These are phyloP conservation scores for Cremastinae sp. DNA, from an alignment of 2,888 invertebrate genomes.

Conservation along the genomic window DNA sequence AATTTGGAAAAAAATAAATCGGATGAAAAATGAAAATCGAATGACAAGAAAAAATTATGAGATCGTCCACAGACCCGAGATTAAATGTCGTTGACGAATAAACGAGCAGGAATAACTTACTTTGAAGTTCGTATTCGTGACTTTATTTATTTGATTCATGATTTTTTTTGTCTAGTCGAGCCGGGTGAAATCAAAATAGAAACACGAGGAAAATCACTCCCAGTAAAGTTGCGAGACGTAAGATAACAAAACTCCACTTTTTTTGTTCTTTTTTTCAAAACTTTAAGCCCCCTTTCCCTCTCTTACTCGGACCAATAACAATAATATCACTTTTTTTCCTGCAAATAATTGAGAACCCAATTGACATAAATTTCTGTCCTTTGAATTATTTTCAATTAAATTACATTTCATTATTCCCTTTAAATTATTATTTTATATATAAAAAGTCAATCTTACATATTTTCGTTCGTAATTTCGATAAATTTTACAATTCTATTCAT, in stretches of 20 bases:
- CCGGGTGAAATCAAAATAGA: conserved; percentile 59
- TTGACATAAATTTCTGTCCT: conserved; percentile 11
- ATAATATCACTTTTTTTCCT: conserved; percentile 54
- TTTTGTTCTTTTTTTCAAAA: conserved; percentile 19
- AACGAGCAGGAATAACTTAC: conserved; percentile 61
- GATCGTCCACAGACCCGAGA: conserved; percentile 2
- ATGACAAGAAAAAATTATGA: not conserved
- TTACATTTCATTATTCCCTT: no score
- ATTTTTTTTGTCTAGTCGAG: conserved; percentile 35
- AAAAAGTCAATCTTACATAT: no score
- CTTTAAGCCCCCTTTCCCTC: conserved; percentile 8
- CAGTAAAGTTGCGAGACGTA: conserved; percentile 39
- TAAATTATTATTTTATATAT: not conserved
- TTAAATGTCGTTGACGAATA: not conserved
- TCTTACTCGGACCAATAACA: conserved; percentile 36
- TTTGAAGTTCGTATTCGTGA: conserved; percentile 61
- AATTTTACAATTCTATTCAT: no score
- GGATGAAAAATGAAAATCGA: not conserved
- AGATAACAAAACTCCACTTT: conserved; percentile 30
- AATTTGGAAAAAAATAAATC: not conserved
- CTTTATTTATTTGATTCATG: not conserved
- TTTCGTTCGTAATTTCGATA: no score
- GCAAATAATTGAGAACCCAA: conserved; percentile 61
- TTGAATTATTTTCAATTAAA: no score
- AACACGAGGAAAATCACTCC: conserved; percentile 41